These are phyloP conservation scores for Brachypodius melanocephalos DNA, from an alignment of 2,113 vertebrate species.

Conservation along the genomic window DNA sequence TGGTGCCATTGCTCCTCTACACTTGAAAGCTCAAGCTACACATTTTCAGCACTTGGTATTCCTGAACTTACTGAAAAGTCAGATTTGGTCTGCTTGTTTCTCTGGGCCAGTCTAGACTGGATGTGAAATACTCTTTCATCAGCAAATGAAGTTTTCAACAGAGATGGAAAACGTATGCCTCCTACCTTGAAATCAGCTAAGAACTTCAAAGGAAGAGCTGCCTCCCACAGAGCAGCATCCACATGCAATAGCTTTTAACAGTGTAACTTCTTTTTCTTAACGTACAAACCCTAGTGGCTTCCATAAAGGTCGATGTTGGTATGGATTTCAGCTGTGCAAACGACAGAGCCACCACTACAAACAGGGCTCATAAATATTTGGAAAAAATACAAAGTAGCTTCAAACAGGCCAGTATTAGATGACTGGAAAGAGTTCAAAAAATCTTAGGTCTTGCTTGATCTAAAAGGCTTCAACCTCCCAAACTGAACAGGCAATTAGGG, in stretches of 20 bases:
- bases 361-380: not conserved
- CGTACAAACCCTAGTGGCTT: not conserved
- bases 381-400: constrained; percentile 1
- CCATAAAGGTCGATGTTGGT: not conserved
- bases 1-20: not conserved
- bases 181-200: not conserved
- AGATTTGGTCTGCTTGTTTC: not conserved
- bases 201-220: constrained; percentile 42
- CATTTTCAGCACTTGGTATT: not conserved
- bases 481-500: not conserved
- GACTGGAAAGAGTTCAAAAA: constrained; percentile 18
- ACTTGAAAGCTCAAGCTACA: not conserved
- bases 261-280: not conserved
- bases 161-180: not conserved
- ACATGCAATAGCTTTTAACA: not conserved
- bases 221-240: not conserved
- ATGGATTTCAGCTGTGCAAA: constrained; percentile 41
- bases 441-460: not conserved
- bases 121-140: not conserved
- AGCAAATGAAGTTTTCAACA: not conserved
- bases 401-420: not conserved
- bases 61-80: not conserved
- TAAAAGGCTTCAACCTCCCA: not conserved
- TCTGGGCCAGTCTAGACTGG: not conserved
- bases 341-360: not conserved